Evolutionary conservation across 2,797 vertebrate species (phyloP), one percentile per base, ranked within the genome.

Genomic region (Glossophaga mutica): DNA sequence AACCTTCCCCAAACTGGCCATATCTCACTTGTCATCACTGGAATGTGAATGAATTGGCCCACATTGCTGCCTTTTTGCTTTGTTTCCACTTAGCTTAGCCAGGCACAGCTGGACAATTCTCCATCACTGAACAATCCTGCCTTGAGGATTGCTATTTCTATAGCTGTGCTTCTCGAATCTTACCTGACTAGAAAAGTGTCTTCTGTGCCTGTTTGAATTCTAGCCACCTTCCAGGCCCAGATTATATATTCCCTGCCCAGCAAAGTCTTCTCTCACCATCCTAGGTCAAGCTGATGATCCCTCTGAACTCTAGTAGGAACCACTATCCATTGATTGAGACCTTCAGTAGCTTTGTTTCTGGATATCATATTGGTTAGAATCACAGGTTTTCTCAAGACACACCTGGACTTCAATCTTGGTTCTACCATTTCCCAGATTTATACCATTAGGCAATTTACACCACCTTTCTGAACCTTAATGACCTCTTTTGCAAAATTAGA

Each of bases 401-500:
- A 32, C 21, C 48, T 79, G 65, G 15, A 34, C 29, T 84, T 96
- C 29, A 73, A 1, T 93, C n/a, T 74, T 86, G 48, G 32, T 19
- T 88, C 34, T 96, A 21, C 8, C 2, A 4, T 86, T 90, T 95
- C 34, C 48, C 81, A 50, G 22, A 59, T 89, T 46, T 9, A 52
- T 68, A n/a, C n/a, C 10, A 50, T 85, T 78, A 77, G 46, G 67
- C 55, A 82, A 59, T 22, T 59, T 42, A 62, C 26, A 57, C 83
- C 29, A 71, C 34, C 55, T 93, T 73, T 50, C 9, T 87, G 55
- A 42, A 57, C 52, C 15, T 88, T 85, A n/a, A 32, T 74, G 55
- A 76, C 26, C 14, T 73, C 50, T n/a, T 89, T 32, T 62, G 22
- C 84, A 92, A 95, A 95, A 91, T 82, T 48, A 85, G 76, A 81